Conservation (phyloP, 2,797 vertebrate genomes). For the Eidolon dupreanum region DNA sequence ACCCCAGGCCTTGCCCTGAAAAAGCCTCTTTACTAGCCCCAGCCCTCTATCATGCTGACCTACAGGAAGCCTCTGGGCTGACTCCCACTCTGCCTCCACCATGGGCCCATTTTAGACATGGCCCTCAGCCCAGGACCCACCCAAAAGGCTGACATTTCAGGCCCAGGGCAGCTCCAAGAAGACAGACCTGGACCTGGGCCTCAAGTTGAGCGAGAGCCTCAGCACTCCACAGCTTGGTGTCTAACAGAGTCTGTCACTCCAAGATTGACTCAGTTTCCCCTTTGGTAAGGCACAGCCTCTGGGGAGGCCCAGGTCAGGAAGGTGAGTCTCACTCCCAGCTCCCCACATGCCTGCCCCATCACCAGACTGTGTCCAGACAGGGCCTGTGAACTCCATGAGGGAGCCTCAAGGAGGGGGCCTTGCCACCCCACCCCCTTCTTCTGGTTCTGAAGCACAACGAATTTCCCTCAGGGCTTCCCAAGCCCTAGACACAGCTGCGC, state of each 20-base stretch:
- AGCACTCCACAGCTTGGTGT: not conserved
- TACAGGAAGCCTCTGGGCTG: not conserved
- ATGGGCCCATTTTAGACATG: not conserved
- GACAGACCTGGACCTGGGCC: not conserved
- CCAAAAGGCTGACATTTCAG: not conserved
- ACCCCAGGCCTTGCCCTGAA: not conserved
- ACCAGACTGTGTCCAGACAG: not conserved
- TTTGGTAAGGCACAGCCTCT: not conserved
- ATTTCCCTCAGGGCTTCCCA: not conserved
- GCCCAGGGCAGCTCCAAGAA: not conserved
- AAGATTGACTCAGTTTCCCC: not conserved
- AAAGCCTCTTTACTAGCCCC: not conserved
- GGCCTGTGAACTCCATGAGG: not conserved
- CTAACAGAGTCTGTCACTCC: not conserved
- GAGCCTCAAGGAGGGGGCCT: not conserved
- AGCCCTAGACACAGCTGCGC: not conserved
- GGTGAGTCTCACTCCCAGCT: not conserved
- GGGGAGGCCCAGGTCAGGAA: not conserved
- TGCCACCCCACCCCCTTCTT: not conserved
- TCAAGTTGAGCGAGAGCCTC: not conserved
- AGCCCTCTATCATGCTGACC: not conserved
- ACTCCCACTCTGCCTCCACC: not conserved
- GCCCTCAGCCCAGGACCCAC: not conserved
- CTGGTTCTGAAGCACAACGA: not conserved
- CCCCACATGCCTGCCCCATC: not conserved